Evolutionary conservation across 2,888 invertebrate genomes (phyloP).

Genomic region (Chrysina gloriosa): DNA sequence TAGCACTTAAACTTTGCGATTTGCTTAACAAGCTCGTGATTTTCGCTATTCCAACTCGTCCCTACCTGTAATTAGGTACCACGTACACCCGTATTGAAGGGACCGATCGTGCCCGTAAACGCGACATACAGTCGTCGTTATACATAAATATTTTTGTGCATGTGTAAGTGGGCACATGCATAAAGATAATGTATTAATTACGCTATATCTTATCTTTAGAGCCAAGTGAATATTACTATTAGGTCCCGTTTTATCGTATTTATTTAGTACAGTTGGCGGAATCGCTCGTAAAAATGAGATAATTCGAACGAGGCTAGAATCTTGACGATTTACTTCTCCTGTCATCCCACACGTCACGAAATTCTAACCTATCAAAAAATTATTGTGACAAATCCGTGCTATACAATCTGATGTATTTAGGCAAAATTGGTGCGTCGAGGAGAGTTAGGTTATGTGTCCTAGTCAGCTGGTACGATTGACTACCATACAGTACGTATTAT

Average conservation of each 20-base stretch:
- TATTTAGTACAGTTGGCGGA: constrained; percentile 19
- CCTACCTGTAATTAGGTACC: too few relatives aligned
- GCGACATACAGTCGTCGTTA: neutral
- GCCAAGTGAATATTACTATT: constrained; percentile 35
- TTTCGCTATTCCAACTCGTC: too few relatives aligned
- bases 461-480: constrained; percentile 36
- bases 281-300: constrained; percentile 20
- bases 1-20: constrained; percentile 29
- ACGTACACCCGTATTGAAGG: too few relatives aligned
- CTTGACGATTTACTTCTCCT: constrained; percentile 11
- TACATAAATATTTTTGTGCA: constrained; percentile 24
- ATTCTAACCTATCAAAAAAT: constrained; percentile 22
- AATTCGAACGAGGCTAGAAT: neutral
- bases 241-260: constrained; percentile 32
- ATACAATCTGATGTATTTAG: too few relatives aligned
- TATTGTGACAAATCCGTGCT: too few relatives aligned
- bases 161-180: constrained; percentile 28
- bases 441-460: constrained; percentile 20
- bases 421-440: too few relatives aligned
- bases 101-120: constrained; percentile 5
- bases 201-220: constrained; percentile 42
- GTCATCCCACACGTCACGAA: constrained; percentile 13
- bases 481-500: constrained; percentile 5
- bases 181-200: constrained; percentile 41
- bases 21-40: too few relatives aligned